phyloP scores from a whole-genome alignment of 2,797 vertebrate species.

The Bradypus variegatus region DNA sequence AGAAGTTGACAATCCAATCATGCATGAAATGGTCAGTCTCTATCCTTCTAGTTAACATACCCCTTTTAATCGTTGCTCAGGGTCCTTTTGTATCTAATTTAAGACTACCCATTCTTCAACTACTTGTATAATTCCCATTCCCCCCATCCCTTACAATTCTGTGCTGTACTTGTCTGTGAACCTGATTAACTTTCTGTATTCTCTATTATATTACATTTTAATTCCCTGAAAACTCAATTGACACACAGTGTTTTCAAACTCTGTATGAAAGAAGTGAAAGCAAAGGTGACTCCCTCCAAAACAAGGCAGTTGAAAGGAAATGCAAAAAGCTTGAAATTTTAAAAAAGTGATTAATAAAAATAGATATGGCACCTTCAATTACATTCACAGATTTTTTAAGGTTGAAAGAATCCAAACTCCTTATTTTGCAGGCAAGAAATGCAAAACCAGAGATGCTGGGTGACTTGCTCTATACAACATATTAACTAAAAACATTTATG shows the following conservation, averaged over 20 bases:
- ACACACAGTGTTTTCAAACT: not conserved
- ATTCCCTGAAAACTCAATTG: constrained; percentile 18
- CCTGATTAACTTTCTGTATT: constrained; percentile 12
- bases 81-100: not conserved
- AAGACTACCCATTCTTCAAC: not conserved
- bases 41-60: not conserved
- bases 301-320: not conserved
- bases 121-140: not conserved
- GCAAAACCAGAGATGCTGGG: not conserved
- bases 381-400: not conserved
- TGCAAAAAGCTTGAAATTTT: constrained; percentile 1
- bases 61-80: not conserved
- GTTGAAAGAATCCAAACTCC: not conserved
- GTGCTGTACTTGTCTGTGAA: not conserved
- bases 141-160: not conserved
- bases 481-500: not conserved
- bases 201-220: constrained; percentile 26
- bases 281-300: not conserved
- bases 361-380: not conserved
- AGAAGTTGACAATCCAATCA: not conserved
- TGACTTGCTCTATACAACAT: not conserved
- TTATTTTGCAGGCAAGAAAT: constrained; percentile 22
- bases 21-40: not conserved
- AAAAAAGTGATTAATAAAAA: not conserved
- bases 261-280: constrained; percentile 8